phyloP scores from a whole-genome alignment of 2,888 invertebrate genomes.

The Sericinus montela region DNA sequence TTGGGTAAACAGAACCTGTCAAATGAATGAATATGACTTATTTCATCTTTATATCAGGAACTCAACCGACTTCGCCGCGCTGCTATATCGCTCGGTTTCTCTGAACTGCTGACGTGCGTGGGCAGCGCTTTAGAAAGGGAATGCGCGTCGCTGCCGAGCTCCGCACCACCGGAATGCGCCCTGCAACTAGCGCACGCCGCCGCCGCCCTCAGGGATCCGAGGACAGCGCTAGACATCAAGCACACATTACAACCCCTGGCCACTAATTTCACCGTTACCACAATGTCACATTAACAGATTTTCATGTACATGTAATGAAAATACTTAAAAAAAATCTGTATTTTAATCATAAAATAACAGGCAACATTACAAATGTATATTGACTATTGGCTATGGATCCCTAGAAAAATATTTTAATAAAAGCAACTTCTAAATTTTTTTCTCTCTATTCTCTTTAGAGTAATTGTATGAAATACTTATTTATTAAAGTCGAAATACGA shows the following conservation, averaged over 20 bases:
- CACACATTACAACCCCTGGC: conserved; percentile 59
- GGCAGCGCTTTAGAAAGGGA: conserved; percentile 94
- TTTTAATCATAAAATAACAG: too few species aligned
- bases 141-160: conserved; percentile 86
- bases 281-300: conserved; percentile 44
- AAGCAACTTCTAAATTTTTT: too few species aligned
- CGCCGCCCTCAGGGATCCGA: conserved; percentile 86
- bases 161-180: conserved; percentile 91
- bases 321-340: too few species aligned
- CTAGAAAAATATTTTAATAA: too few species aligned
- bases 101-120: conserved; percentile 91
- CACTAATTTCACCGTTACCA: conserved; percentile 44
- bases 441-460: too few species aligned
- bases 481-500: too few species aligned
- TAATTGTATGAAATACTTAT: too few species aligned
- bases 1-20: too few species aligned
- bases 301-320: too few species aligned
- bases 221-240: conserved; percentile 72
- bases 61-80: conserved; percentile 93
- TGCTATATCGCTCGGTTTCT: conserved; percentile 94
- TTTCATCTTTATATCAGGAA: too few species aligned
- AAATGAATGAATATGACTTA: not conserved
- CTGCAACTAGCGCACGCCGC: conserved; percentile 94
- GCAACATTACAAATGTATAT: too few species aligned
- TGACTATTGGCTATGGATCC: too few species aligned